phyloP scores from a whole-genome alignment of 2,113 vertebrate genomes.

The Variabilichromis moorii region DNA sequence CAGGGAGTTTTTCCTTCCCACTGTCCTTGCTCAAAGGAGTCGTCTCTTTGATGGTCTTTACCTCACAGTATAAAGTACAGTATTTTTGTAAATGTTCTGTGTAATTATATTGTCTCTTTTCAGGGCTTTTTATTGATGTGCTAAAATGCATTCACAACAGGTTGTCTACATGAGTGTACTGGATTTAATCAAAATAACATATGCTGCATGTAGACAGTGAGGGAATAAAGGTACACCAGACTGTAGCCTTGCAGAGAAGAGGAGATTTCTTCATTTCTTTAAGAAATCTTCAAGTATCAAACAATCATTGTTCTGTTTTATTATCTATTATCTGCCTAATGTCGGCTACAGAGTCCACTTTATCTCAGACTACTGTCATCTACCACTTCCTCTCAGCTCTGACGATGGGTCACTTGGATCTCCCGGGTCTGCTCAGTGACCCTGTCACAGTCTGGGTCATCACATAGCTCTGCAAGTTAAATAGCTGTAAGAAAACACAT shows the following conservation, averaged over 20 bases:
- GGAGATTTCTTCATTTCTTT: not conserved
- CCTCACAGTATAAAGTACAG: not conserved
- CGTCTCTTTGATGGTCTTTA: not conserved
- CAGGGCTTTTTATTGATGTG: not conserved
- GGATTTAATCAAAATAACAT: not conserved
- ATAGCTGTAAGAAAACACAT: not conserved
- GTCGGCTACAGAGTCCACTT: not conserved
- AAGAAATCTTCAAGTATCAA: not conserved
- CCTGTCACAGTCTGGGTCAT: not conserved
- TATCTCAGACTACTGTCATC: not conserved
- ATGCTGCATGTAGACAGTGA: not conserved
- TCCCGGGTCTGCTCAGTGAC: not conserved
- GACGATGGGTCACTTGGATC: not conserved
- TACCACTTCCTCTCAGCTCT: not conserved
- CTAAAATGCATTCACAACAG: not conserved
- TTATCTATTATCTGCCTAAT: not conserved
- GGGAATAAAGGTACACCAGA: not conserved
- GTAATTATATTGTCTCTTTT: not conserved
- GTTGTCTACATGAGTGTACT: not conserved
- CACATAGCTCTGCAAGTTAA: constrained; percentile 8
- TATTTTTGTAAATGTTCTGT: not conserved
- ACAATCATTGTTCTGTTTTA: not conserved
- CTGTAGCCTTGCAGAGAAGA: not conserved
- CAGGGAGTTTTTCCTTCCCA: not conserved
- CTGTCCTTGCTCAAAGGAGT: not conserved